Percentiles rank a stretch among this genome's conserved stretches.
Evolutionary conservation across 2,888 invertebrate species (phyloP).

Genomic region (Orchesella flavescens): DNA sequence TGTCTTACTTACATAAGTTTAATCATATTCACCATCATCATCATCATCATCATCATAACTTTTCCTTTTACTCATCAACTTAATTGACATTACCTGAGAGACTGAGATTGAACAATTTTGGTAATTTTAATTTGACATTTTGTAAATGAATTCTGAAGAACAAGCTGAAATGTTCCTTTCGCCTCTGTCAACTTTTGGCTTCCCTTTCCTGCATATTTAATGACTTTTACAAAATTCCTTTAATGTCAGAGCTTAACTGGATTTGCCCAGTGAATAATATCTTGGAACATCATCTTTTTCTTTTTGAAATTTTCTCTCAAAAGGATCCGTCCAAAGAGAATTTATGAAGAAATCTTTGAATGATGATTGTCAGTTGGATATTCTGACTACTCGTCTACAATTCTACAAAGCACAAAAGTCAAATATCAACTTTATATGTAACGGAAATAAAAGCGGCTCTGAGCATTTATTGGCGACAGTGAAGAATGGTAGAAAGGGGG

Average conservation of each 20-base stretch:
- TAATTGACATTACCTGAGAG: slow-evolving; percentile 44
- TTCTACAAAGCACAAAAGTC: too few species aligned
- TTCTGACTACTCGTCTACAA: too few species aligned
- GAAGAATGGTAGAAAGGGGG: slow-evolving; percentile 42
- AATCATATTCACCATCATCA: too few species aligned
- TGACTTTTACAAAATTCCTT: slow-evolving; percentile 53
- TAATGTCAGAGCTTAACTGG: slow-evolving; percentile 48
- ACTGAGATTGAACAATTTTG: slow-evolving; percentile 19
- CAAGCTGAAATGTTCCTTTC: neutral
- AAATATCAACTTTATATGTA: slow-evolving; percentile 28
- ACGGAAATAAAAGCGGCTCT: slow-evolving; percentile 52
- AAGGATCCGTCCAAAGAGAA: slow-evolving; percentile 9
- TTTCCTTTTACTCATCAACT: slow-evolving; percentile 38
- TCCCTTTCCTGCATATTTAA: slow-evolving; percentile 47
- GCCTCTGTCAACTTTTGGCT: slow-evolving; percentile 27
- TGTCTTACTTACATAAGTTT: neutral
- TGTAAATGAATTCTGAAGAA: too few species aligned
- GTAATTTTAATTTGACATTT: too few species aligned
- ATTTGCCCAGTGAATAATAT: slow-evolving; percentile 48
- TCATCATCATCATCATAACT: slow-evolving; percentile 20
- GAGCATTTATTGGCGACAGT: slow-evolving; percentile 56
- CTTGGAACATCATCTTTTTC: slow-evolving; percentile 38
- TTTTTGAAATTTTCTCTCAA: slow-evolving; percentile 46
- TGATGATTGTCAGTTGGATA: too few species aligned
- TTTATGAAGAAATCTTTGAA: slow-evolving; percentile 1